These are phyloP conservation scores for Xestia ashworthii DNA, from an alignment of 2,888 invertebrate genomes.

Conservation along the genomic window DNA sequence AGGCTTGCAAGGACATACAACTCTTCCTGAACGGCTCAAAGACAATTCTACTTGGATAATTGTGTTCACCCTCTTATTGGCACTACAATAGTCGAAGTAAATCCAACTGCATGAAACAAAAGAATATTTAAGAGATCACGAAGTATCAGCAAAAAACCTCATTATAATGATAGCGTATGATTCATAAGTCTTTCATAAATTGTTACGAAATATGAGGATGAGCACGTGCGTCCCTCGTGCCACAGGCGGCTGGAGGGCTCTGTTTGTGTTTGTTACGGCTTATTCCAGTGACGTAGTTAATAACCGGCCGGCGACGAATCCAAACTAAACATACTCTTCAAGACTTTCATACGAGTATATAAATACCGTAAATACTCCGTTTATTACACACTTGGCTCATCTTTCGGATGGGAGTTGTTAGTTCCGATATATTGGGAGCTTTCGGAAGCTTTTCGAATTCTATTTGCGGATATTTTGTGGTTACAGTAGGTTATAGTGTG, in stretches of 20 bases:
- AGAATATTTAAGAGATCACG: not conserved
- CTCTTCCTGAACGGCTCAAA: no score
- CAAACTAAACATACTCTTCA: slow-evolving; percentile 78
- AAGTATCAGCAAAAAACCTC: not conserved
- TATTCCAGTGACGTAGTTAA: slow-evolving; percentile 82
- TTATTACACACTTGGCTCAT: slow-evolving; percentile 27
- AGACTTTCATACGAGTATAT: slow-evolving; percentile 48
- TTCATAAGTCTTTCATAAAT: slow-evolving; percentile 38
- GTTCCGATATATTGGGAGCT: slow-evolving; percentile 5
- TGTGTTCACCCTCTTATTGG: no score
- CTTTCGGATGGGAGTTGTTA: slow-evolving; percentile 9
- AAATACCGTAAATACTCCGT: slow-evolving; percentile 43
- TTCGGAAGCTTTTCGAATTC: slow-evolving; percentile 7
- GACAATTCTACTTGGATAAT: no score
- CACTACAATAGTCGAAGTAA: no score
- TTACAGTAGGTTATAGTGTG: not conserved
- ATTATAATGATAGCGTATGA: slow-evolving; percentile 22
- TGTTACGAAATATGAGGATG: slow-evolving; percentile 51
- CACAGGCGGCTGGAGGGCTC: slow-evolving; percentile 46
- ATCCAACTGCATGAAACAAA: no score
- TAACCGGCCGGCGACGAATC: slow-evolving; percentile 69
- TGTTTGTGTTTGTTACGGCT: slow-evolving; percentile 79
- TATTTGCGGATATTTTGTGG: not conserved
- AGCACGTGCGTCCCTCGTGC: slow-evolving; percentile 65
- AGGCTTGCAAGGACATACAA: no score